phyloP scores from a whole-genome alignment of 2,888 invertebrate species.

The Ichneumoninae sp. region DNA sequence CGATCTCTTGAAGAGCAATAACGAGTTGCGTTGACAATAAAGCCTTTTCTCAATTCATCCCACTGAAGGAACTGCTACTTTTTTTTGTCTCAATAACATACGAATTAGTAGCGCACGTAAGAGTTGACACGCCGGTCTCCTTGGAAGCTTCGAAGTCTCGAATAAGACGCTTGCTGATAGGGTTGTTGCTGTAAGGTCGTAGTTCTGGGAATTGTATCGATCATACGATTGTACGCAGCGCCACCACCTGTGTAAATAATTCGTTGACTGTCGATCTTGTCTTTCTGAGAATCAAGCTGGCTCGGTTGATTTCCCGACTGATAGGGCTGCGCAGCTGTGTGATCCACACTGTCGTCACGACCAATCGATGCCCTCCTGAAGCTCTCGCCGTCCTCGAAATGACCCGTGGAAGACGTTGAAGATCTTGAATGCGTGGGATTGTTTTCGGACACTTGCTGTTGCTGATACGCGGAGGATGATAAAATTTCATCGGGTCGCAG shows the following conservation, averaged over 20 bases:
- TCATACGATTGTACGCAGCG: conserved; percentile 23
- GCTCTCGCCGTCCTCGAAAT: conserved; percentile 25
- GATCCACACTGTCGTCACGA: conserved; percentile 17
- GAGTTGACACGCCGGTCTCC: conserved; percentile 76
- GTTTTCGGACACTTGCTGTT: conserved; percentile 55
- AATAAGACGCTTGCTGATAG: conserved; percentile 74
- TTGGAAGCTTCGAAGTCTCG: conserved; percentile 76
- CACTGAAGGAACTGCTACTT: not conserved
- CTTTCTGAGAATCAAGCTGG: not conserved
- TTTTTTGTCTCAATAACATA: not conserved
- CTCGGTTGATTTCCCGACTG: not conserved
- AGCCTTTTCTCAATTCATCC: not conserved
- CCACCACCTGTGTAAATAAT: conserved; percentile 29
- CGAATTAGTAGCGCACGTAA: conserved; percentile 74
- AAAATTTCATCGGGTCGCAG: conserved; percentile 71
- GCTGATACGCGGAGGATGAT: conserved; percentile 53
- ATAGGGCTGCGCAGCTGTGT: conserved; percentile 19
- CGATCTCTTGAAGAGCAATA: not conserved
- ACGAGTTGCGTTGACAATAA: not conserved
- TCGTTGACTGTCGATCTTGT: conserved; percentile 16
- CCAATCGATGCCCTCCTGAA: conserved; percentile 8
- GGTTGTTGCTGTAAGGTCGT: conserved; percentile 70
- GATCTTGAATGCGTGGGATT: not conserved
- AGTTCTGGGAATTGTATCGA: conserved; percentile 11
- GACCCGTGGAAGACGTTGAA: not conserved